These are phyloP conservation scores for Nemotelus pantherinus DNA, from an alignment of 2,888 invertebrate species.

Conservation along the genomic window DNA sequence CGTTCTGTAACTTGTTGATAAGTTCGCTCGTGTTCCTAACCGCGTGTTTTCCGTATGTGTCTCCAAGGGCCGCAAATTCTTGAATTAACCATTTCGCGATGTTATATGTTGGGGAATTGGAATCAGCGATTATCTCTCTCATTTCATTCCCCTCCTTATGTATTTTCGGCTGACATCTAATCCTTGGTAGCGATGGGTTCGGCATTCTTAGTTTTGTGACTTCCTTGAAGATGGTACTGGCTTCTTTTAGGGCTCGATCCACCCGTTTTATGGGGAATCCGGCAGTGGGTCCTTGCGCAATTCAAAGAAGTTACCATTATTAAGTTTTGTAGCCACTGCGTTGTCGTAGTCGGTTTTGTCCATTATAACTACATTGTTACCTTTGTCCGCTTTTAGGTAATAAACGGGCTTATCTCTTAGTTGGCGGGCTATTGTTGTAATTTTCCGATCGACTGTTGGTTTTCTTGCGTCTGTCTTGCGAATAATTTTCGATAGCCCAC, in stretches of 20 bases:
- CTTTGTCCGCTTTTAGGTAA: too few species aligned
- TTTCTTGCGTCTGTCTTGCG: too few species aligned
- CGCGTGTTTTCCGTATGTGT: neutral
- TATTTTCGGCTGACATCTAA: slow-evolving; percentile 13
- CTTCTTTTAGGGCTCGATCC: neutral
- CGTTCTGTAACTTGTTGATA: neutral
- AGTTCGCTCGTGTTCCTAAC: neutral
- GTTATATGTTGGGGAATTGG: slow-evolving; percentile 7
- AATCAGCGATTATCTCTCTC: slow-evolving; percentile 1
- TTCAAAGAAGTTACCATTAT: neutral
- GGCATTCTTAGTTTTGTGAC: neutral
- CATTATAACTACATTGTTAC: too few species aligned
- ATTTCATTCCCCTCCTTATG: neutral
- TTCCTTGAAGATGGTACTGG: neutral
- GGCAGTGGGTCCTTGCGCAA: neutral
- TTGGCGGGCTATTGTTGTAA: too few species aligned
- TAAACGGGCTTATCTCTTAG: too few species aligned
- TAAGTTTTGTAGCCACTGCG: too few species aligned
- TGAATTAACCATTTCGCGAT: slow-evolving; percentile 1
- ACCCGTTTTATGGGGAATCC: neutral
- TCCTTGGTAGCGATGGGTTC: neutral
- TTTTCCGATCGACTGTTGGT: too few species aligned
- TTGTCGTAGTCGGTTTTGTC: too few species aligned
- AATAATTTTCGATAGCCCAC: too few species aligned
- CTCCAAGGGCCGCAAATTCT: neutral